Evolutionary conservation across 2,797 vertebrate genomes (phyloP), one percentile per base, ranked within the genome.

Genomic region (Gastrophryne carolinensis): DNA sequence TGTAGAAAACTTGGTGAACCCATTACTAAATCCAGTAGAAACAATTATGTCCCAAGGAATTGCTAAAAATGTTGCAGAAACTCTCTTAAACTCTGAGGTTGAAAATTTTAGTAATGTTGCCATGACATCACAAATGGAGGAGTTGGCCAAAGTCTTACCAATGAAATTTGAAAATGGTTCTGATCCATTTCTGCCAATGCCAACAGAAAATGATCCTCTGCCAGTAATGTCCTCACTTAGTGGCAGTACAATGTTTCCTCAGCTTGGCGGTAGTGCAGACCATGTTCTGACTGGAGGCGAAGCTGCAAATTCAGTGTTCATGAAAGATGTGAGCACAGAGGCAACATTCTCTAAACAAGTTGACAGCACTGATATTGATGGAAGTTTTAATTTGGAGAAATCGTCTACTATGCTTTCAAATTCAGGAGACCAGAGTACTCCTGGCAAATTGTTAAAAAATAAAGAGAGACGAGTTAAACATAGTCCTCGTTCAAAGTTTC

Each of bases 131-230:
- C 90, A 91, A 58, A 62, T 93, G 70, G 83, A 92, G 1, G 83
- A 90, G 77, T 77, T 89, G 66, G 86, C 90, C 80, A 92, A 87
- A 82, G 91, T 90, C 84, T 86, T 92, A 80, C 90, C 94, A 39
- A 85, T 91, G 56, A 90, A 92, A 79, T 93, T 98, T 87, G 94
- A 93, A 30, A 95, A 90, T 12, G 86, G 91, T 79, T 91, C 95
- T 73, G 93, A 96, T 85, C 95, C 95, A 34, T 94, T 96, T 79
- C 93, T 97, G 81, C 90, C 94, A 69, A 90, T 96, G 76, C 96
- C 96, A 83, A 88, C 95, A 8, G 94, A 90, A 87, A 94, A 84
- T 1, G 84, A 87, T 75, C 79, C 86, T 13, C 84, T 90, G 84
- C 89, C 89, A 79, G 86, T 91, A 0, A 91, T 92, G 75, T 87